Percentiles rank a stretch among this genome's conserved stretches.
Evolutionary conservation across 2,113 vertebrate species (phyloP).

Genomic region (Tyrannus savana): DNA sequence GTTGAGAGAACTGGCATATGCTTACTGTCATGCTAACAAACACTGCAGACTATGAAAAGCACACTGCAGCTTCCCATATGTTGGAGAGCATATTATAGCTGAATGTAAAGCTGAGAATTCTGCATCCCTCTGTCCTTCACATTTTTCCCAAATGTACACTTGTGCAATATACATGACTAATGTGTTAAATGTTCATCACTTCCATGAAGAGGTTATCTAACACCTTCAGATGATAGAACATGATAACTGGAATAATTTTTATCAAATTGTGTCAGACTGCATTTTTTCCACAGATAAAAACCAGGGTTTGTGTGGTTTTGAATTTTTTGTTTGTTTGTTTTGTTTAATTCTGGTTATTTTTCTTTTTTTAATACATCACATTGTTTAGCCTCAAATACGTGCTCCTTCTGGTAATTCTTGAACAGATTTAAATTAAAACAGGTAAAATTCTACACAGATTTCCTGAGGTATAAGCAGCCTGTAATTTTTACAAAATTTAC

Average conservation of each 20-base stretch:
- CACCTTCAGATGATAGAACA: not conserved
- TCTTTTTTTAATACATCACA: not conserved
- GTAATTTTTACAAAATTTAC: not conserved
- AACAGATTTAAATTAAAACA: not conserved
- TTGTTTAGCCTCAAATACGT: not conserved
- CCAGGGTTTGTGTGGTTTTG: accelerated
- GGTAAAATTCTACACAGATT: not conserved
- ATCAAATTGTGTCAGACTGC: not conserved
- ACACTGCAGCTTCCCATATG: not conserved
- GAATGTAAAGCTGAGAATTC: not conserved
- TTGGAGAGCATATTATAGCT: not conserved
- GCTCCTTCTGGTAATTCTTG: not conserved
- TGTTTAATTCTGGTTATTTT: too few relatives aligned
- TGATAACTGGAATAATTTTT: not conserved
- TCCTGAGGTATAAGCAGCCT: not conserved
- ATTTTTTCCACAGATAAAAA: not conserved
- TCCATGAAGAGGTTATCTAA: not conserved
- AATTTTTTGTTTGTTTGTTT: not conserved
- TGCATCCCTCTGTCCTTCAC: not conserved
- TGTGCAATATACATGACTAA: not conserved
- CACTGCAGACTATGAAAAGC: constrained; percentile 29
- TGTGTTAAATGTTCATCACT: not conserved
- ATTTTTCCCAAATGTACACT: not conserved
- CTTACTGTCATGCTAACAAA: constrained; percentile 2
- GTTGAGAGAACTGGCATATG: constrained; percentile 15